Evolutionary conservation across 2,888 invertebrate genomes (phyloP).

Genomic region (Thysanoteuthis rhombus): DNA sequence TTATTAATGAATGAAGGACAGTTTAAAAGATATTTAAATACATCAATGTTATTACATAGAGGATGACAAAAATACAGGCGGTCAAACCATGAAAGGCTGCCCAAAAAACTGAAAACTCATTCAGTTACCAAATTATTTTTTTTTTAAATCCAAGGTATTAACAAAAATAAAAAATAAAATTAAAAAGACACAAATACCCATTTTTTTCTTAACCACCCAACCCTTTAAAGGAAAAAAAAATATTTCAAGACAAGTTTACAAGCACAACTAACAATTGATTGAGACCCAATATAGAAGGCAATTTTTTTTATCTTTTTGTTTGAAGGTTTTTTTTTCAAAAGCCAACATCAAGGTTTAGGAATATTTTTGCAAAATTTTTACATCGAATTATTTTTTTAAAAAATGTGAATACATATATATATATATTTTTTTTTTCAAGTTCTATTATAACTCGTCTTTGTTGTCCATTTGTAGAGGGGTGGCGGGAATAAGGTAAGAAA

Average conservation of each 20-base stretch:
- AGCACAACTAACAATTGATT: not conserved
- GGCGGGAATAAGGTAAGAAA: not conserved
- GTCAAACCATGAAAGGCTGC: not conserved
- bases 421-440: not conserved
- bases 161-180: not conserved
- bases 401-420: not conserved
- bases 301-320: not conserved
- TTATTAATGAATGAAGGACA: not conserved
- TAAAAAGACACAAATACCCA: not conserved
- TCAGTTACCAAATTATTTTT: not conserved
- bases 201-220: not conserved
- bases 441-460: not conserved
- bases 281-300: not conserved
- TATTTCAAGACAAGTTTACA: not conserved
- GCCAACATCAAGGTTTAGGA: not conserved
- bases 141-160: not conserved
- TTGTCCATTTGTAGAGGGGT: not conserved
- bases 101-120: not conserved
- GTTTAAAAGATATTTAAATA: not conserved
- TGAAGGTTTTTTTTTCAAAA: not conserved
- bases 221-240: not conserved
- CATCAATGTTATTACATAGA: not conserved
- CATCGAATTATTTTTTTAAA: not conserved
- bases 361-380: constrained; percentile 12
- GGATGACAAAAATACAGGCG: not conserved